phyloP scores from a whole-genome alignment of 1,140 invertebrate species.

The Drosophila kikkawai region DNA sequence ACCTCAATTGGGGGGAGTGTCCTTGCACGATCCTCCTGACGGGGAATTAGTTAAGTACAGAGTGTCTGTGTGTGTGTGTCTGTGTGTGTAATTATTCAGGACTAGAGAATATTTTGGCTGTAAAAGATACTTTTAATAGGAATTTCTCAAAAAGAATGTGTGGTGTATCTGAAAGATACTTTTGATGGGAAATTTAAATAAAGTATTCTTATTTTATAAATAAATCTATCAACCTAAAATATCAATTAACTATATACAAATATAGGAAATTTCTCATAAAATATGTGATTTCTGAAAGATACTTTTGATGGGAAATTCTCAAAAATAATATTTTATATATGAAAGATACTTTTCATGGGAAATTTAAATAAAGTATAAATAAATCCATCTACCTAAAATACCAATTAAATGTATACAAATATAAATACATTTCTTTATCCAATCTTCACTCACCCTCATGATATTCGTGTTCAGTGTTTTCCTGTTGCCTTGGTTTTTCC shows the following conservation, averaged over 20 bases:
- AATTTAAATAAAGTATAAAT: not conserved
- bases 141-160: not conserved
- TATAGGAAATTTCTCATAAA: not conserved
- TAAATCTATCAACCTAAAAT: too few relatives aligned
- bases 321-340: not conserved
- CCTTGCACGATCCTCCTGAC: conserved; percentile 9
- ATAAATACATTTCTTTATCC: not conserved
- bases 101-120: not conserved
- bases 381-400: not conserved
- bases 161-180: not conserved
- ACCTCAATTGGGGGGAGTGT: conserved; percentile 9
- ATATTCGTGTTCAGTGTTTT: too few relatives aligned
- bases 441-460: not conserved
- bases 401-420: not conserved
- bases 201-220: too few relatives aligned
- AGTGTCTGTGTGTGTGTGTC: not conserved
- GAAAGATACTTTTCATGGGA: not conserved
- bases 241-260: too few relatives aligned
- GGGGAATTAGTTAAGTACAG: conserved; percentile 2
- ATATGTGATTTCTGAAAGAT: not conserved
- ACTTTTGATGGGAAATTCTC: not conserved
- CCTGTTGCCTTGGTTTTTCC: not conserved
- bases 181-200: not conserved
- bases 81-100: not conserved
- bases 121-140: not conserved